These are phyloP conservation scores for Planiliza haematocheilus DNA, from an alignment of 2,113 vertebrate genomes.

Conservation along the genomic window DNA sequence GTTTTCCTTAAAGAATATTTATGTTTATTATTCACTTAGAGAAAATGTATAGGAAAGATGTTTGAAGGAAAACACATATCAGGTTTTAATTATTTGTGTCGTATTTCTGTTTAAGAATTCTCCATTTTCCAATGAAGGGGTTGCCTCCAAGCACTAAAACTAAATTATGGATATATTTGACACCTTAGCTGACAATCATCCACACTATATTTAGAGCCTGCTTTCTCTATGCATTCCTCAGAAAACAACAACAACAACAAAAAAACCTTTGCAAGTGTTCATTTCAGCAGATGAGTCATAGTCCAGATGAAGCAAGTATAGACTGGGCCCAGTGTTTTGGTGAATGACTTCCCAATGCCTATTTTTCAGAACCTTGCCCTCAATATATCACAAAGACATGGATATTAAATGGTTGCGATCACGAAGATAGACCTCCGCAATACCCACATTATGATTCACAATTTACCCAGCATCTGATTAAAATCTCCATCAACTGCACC, in stretches of 20 bases:
- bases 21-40: slow-evolving; percentile 3
- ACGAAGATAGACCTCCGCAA: neutral
- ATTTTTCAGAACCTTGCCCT: neutral
- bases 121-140: neutral
- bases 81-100: neutral
- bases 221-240: neutral
- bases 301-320: slow-evolving; percentile 1
- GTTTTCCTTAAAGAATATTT: slow-evolving; percentile 13
- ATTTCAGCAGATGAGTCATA: slow-evolving; percentile 13
- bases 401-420: slow-evolving; percentile 9
- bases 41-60: neutral
- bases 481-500: slow-evolving; percentile 1
- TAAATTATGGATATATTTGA: neutral
- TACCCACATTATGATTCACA: neutral
- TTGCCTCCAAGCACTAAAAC: too few relatives aligned
- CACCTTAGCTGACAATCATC: neutral
- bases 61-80: neutral
- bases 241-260: too few relatives aligned
- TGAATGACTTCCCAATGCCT: neutral
- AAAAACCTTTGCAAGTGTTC: neutral
- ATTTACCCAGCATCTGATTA: slow-evolving; percentile 20
- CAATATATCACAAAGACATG: neutral
- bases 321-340: neutral
- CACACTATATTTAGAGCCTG: neutral
- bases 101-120: neutral